Evolutionary conservation across 1,140 invertebrate species (phyloP).

Genomic region (Dinoponera quadriceps): DNA sequence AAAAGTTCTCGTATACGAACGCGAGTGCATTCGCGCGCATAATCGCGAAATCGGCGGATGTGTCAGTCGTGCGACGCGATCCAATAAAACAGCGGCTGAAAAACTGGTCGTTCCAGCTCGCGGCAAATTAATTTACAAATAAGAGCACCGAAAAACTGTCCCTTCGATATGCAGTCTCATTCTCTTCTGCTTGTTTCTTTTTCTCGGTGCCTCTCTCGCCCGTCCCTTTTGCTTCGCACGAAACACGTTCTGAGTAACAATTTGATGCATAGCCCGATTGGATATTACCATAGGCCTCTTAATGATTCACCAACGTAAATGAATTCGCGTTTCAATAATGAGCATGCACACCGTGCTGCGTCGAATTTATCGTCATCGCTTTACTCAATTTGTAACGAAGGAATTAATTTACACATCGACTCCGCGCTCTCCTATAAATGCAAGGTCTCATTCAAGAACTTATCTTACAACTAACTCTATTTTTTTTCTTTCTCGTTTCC

Average conservation of each 20-base stretch:
- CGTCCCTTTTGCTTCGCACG: neutral
- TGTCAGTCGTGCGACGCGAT: conserved; percentile 51
- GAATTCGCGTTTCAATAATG: conserved; percentile 56
- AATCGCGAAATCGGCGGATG: conserved; percentile 57
- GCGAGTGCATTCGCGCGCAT: conserved; percentile 21
- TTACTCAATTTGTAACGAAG: neutral
- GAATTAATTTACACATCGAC: conserved; percentile 53
- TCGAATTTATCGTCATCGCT: conserved; percentile 34
- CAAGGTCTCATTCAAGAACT: neutral
- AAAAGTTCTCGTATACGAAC: conserved; percentile 19
- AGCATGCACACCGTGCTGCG: conserved; percentile 16
- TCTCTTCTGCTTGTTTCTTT: conserved; percentile 48
- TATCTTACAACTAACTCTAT: neutral
- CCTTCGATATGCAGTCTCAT: conserved; percentile 64
- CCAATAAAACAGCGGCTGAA: conserved; percentile 60
- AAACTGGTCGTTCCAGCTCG: conserved; percentile 69
- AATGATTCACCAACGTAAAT: conserved; percentile 60
- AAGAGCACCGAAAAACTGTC: conserved; percentile 63
- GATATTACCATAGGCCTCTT: conserved; percentile 60
- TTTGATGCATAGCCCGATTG: conserved; percentile 60
- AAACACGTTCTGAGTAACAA: conserved; percentile 63
- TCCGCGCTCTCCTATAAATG: no score
- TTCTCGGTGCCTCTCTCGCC: neutral
- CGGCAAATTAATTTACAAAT: conserved; percentile 73
- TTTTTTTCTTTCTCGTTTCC: neutral